Evolutionary conservation across 2,797 vertebrate genomes (phyloP).

Genomic region (Discoglossus pictus): DNA sequence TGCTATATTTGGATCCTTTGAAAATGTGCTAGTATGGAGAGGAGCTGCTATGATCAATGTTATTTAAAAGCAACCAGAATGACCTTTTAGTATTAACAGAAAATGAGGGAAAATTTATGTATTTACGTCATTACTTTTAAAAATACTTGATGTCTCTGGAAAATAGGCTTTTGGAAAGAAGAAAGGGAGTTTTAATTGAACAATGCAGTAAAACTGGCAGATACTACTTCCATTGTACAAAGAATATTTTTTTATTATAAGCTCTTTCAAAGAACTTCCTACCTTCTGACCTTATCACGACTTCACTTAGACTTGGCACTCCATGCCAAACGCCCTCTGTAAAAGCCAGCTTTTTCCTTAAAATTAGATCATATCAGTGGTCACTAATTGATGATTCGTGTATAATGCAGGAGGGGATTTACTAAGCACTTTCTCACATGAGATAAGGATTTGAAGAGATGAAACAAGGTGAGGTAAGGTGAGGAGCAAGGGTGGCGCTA

Average conservation of each 20-base stretch:
- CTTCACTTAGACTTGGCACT: slow-evolving; percentile 49
- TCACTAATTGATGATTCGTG: no score
- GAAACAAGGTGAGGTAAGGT: no score
- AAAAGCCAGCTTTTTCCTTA: slow-evolving; percentile 16
- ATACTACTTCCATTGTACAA: slow-evolving; percentile 53
- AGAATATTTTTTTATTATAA: slow-evolving; percentile 43
- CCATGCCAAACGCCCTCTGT: slow-evolving; percentile 19
- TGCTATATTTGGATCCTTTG: no score
- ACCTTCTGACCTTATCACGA: slow-evolving; percentile 52
- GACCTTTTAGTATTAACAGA: slow-evolving; percentile 1
- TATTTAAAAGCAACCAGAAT: slow-evolving; percentile 16
- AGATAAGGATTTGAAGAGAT: no score
- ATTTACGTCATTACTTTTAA: slow-evolving; percentile 28
- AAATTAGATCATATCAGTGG: slow-evolving; percentile 25
- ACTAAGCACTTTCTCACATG: no score
- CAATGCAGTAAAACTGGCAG: slow-evolving; percentile 60
- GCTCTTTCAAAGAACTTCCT: slow-evolving; percentile 53
- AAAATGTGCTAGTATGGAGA: no score
- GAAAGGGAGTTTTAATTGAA: slow-evolving; percentile 10
- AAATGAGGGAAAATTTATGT: slow-evolving; percentile 5
- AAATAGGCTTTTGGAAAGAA: no score
- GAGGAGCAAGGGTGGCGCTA: no score
- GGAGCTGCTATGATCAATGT: no score
- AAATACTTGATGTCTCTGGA: no score
- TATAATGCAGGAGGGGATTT: no score